Evolutionary conservation across 2,113 vertebrate species (phyloP), one percentile per base, ranked within the genome.

Genomic region (Hystrix cristata): DNA sequence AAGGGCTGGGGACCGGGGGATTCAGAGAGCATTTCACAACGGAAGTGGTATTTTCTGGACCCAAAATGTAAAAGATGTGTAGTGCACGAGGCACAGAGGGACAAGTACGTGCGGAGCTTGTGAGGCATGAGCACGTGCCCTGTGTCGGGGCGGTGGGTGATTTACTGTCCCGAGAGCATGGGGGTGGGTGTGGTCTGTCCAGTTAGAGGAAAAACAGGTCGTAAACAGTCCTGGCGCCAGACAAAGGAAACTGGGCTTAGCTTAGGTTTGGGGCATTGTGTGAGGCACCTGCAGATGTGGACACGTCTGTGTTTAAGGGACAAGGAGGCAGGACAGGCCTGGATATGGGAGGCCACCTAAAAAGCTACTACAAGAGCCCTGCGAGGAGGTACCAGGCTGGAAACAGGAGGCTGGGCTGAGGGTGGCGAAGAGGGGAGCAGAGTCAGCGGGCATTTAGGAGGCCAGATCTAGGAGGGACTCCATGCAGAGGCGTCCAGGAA

Each of bases 1-100:
- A 74, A 62, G 55, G 27, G 1, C 0, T 29, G 62, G n/a, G 62
- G 48, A 1, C 5, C 8, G 12, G 10, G 6, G 46, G 29, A 1
- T 15, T 27, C 29, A 15, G 72, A 78, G 65, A 53, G 46, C 23
- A 4, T 46, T 89, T 55, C 29, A 55, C 19, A 46, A 2, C 8
- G 60, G 80, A 72, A 60, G 18, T 46, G 51, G 53, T 62, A 21
- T 60, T 60, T 74, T 57, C 80, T 29, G 14, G 69, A 59, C 53
- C 46, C 11, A 46, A 55, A 14, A 48, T 31, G 16, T 48, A 48
- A 27, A 34, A 72, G 48, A 21, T 14, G 29, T 16, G 5, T 46
- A 8, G 57, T n/a, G 48, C 5, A 31, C 43, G 23, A 83, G 72
- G 72, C 15, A 15, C 4, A 12, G 93, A 7, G n/a, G 29, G 5